Conservation (phyloP, 2,888 invertebrate species). For the Pimpla rufipes region DNA sequence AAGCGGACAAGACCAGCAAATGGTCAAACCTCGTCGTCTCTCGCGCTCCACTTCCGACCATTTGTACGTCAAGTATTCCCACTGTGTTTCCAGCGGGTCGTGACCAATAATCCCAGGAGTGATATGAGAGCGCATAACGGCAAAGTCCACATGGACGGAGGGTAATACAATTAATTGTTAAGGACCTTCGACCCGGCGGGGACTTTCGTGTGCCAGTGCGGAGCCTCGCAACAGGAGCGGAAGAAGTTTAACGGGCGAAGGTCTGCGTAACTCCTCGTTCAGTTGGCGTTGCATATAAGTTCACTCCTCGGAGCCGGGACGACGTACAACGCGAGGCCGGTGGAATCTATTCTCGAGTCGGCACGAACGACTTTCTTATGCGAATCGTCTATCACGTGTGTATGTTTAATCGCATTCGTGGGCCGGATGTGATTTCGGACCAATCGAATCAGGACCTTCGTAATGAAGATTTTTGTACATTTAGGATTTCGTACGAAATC, state of each 20-base stretch:
- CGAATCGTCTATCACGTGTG: conserved; percentile 1
- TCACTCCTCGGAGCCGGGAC: conserved; percentile 36
- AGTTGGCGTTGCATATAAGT: conserved; percentile 59
- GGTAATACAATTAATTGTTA: conserved; percentile 62
- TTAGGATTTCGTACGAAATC: no score
- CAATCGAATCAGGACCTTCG: no score
- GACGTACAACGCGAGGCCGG: conserved; percentile 2
- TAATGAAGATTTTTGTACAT: no score
- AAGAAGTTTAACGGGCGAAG: conserved; percentile 66
- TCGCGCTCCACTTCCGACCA: background rate
- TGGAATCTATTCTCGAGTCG: conserved; percentile 31
- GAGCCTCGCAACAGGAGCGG: conserved; percentile 53
- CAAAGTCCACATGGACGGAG: conserved; percentile 26
- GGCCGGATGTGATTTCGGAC: no score
- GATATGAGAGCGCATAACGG: background rate
- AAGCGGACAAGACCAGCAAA: conserved; percentile 29
- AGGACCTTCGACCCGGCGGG: conserved; percentile 64
- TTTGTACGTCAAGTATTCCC: background rate
- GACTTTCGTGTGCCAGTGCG: conserved; percentile 48
- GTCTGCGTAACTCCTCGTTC: conserved; percentile 45
- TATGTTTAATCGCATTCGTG: background rate
- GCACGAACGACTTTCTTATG: conserved; percentile 3
- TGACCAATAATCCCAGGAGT: conserved; percentile 40
- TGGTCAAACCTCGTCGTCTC: conserved; percentile 34
- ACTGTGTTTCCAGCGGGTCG: conserved; percentile 17